Base-by-base conservation (phyloP, 2,888 invertebrate species). In the Meta bourneti region DNA sequence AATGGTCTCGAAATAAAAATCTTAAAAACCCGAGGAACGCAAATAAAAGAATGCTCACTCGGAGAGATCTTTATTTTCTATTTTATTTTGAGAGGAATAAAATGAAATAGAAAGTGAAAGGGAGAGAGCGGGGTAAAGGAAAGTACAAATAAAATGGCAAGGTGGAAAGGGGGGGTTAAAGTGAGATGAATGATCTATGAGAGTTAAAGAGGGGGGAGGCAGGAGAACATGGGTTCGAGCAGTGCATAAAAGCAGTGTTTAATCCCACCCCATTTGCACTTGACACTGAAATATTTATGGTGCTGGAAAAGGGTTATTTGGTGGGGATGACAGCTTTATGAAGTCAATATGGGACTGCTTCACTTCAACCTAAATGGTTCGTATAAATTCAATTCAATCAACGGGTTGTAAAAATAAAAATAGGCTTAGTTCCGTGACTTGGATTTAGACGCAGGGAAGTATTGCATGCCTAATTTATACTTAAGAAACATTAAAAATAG, bases 71-170 rank as follows among this genome's bases (percentile, higher is more conserved):
- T 75, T 84, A 61, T 54, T 84, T 54, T 75, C 84, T 84, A 48
- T 75, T 75, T 79, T 87, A 70, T 72, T 52, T 71, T 52, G 69
- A 9, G 79, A 87, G 52, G 87, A 79, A 87, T 80, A 80, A 87
- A 87, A 87, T 79, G 87, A 70, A 81, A 88, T 75, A 89, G 89
- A 89, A 89, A 89, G 77, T 82, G 82, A 81, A 74, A 34, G 34
- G 34, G 34, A 34, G 34, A 34, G 34, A 34, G 34, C 34, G 34
- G 34, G 4, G 34, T 78, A 74, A 75, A 74, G 72, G 13, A 48
- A 51, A 77, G 69, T 71, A 74, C 72, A 84, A 84, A 84, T 74
- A 84, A 87, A 80, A 79, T 75, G 71, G 70, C 51, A 70, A 82
- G 70, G 48, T 20, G 51, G 49, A 61, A 77, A 54, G 82, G 77